These are phyloP conservation scores for Acanthosepion pharaonis DNA, from an alignment of 2,888 invertebrate species.

Conservation along the genomic window DNA sequence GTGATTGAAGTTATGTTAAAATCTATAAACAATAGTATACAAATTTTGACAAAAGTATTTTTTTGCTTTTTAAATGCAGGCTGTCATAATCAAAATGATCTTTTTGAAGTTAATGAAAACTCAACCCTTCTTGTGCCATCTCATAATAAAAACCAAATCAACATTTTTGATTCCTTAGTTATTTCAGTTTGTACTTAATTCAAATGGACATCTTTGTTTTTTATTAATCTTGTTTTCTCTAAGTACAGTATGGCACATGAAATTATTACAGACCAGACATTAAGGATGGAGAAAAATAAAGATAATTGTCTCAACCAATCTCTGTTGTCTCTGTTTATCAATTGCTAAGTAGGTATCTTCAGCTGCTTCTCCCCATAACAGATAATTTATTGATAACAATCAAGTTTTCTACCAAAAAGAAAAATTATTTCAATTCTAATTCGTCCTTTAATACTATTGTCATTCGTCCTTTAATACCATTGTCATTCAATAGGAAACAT, in stretches of 20 bases:
- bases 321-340: not conserved
- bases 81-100: too few relatives aligned
- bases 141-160: too few relatives aligned
- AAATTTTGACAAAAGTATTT: too few relatives aligned
- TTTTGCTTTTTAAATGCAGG: too few relatives aligned
- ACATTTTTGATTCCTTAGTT: too few relatives aligned
- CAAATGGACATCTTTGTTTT: too few relatives aligned
- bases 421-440: not conserved
- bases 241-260: not conserved
- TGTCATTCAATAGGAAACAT: not conserved
- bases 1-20: too few relatives aligned
- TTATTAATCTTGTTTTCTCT: too few relatives aligned
- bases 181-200: too few relatives aligned
- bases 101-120: too few relatives aligned
- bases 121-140: too few relatives aligned
- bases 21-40: too few relatives aligned
- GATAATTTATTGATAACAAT: not conserved
- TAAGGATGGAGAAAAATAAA: not conserved
- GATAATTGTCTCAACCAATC: not conserved
- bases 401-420: not conserved
- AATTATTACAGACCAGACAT: not conserved
- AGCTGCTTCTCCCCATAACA: not conserved
- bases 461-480: not conserved
- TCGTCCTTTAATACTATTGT: not conserved
- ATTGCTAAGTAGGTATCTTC: not conserved